These are phyloP conservation scores for Chloroceryle aenea DNA, from an alignment of 2,113 vertebrate genomes.

Conservation along the genomic window DNA sequence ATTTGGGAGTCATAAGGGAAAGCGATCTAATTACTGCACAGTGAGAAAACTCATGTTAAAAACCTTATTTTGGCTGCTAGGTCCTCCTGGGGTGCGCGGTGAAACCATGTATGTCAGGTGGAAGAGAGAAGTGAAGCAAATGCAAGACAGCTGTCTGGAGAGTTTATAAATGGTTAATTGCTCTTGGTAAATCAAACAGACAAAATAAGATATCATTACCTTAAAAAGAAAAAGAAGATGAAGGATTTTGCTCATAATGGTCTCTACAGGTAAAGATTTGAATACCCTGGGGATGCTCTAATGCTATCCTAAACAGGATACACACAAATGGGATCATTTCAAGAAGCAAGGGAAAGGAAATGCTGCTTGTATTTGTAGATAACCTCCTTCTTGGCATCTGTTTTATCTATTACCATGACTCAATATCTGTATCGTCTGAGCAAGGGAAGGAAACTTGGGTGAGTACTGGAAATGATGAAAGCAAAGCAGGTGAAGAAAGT, in stretches of 20 bases:
- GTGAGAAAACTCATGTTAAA: conserved; percentile 2
- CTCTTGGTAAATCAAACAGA: background rate
- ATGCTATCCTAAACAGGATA: background rate
- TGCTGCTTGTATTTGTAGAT: background rate
- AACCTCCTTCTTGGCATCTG: background rate
- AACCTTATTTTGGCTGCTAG: background rate
- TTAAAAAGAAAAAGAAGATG: background rate
- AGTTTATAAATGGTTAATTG: background rate
- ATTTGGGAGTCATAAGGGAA: background rate
- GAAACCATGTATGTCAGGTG: background rate
- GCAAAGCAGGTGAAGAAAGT: background rate
- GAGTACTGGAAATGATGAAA: background rate
- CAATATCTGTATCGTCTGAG: background rate
- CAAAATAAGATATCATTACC: background rate
- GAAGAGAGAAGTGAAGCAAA: conserved; percentile 5
- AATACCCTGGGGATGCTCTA: background rate
- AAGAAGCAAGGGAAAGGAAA: background rate
- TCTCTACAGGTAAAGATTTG: background rate
- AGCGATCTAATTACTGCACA: background rate
- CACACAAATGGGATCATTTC: background rate
- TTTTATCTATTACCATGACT: background rate
- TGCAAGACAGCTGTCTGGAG: background rate
- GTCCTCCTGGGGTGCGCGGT: background rate
- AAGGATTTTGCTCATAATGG: background rate
- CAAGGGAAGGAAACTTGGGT: background rate